Base-by-base conservation (phyloP, 1,140 invertebrate species). In the Papilio machaon region DNA sequence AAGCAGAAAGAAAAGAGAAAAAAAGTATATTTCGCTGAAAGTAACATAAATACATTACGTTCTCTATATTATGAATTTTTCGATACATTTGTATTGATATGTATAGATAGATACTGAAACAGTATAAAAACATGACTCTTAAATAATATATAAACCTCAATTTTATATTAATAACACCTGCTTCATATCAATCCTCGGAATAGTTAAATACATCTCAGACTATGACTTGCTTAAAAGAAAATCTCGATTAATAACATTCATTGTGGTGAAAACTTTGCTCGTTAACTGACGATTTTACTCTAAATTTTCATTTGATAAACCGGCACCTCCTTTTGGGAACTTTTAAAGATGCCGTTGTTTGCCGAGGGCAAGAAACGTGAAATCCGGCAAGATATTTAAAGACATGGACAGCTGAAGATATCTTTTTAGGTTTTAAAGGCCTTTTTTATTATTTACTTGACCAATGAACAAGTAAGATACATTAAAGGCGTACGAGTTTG, bases 231-330 rank as follows among this genome's bases (percentile, higher is more conserved):
- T 90, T 89, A 86, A 91, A 93, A 92, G 85, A 90, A 92, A 84
- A 90, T 91, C 82, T 86, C 88, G 84, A 91, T 93, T 93, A 91
- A 92, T 94, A 91, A 94, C 89, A 91, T 91, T 92, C 91, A 92
- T 92, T 93, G 92, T 90, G 92, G 90, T 81, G 81, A 87, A 91
- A 94, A 94, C 89, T 93, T 94, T 81, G 90, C 91, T 93, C 92
- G 89, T 94, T 94, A 89, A 93, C 90, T 85, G 86, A 87, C 89
- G 87, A 90, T 91, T 79, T 79, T 92, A 89, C 90, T 85, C 90
- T 90, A 91, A 91, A 93, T 93, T 91, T 87, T 87, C 85, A 88
- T 91, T 92, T 91, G 91, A 93, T 92, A 91, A 88, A 92, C 87
- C 90, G 88, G 83, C 86, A 88, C 91, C 92, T 90, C 91, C 91